Conservation (phyloP, 2,113 vertebrate species). For the human (Homo sapiens) region GRCh38 chr2:228448501-228449000, state of each 20-base stretch:
- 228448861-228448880: not conserved
- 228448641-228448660: not conserved
- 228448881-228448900: not conserved
- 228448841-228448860: not conserved
- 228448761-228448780: not conserved
- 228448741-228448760: not conserved
- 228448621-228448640: not conserved
- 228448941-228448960: not conserved
- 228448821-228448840: not conserved
- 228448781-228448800: not conserved
- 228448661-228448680: not conserved
- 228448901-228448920: not conserved
- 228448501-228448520: not conserved
- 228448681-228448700: not conserved
- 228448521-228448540: not conserved
- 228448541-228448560: not conserved
- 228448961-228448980: not conserved
- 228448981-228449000: not conserved
- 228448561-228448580: not conserved
- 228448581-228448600: not conserved
- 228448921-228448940: not conserved
- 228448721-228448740: not conserved
- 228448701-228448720: not conserved
- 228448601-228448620: not conserved
- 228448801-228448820: not conserved